A percentile compares a stretch with the other conserved stretches of the same genome.
Conservation (phyloP, 2,888 invertebrate species). For the Dasysyrphus tricinctus region DNA sequence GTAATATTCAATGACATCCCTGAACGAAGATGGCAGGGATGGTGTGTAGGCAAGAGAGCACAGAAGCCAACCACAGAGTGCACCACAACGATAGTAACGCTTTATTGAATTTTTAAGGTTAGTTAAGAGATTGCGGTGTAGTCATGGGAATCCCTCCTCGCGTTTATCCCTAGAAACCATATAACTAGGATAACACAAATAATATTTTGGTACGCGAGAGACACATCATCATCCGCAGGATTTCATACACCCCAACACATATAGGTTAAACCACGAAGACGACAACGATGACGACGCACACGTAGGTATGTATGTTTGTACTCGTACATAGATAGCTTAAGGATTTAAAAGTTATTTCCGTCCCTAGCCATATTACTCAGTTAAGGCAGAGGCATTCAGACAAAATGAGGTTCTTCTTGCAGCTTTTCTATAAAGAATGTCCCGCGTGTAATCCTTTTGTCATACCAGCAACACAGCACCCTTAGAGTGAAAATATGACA, state of each 20-base stretch:
- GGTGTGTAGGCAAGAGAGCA: not conserved
- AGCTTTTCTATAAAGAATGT: conserved; percentile 41
- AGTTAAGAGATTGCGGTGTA: conserved; percentile 44
- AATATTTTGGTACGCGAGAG: conserved; percentile 53
- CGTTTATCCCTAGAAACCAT: conserved; percentile 22
- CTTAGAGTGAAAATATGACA: conserved; percentile 41
- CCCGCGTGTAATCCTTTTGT: conserved; percentile 67
- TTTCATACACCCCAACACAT: not conserved
- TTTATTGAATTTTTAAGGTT: conserved; percentile 67
- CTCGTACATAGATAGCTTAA: not conserved
- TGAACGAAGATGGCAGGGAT: conserved; percentile 26
- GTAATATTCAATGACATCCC: conserved; percentile 51
- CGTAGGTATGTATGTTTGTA: not conserved
- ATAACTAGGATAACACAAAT: conserved; percentile 66
- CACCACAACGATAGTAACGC: conserved; percentile 43
- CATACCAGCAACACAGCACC: conserved; percentile 14
- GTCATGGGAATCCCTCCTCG: conserved; percentile 10
- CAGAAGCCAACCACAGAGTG: conserved; percentile 10
- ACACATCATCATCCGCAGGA: conserved; percentile 37
- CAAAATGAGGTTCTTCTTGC: conserved; percentile 25
- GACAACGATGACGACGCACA: conserved; percentile 31
- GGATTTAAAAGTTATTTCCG: conserved; percentile 67
- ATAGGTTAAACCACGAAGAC: conserved; percentile 14
- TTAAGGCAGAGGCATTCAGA: conserved; percentile 29
- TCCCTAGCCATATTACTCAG: conserved; percentile 23